Percentiles rank a stretch among this genome's conserved stretches.
Evolutionary conservation across 2,113 vertebrate species (phyloP).

Genomic region (Anolis carolinensis): DNA sequence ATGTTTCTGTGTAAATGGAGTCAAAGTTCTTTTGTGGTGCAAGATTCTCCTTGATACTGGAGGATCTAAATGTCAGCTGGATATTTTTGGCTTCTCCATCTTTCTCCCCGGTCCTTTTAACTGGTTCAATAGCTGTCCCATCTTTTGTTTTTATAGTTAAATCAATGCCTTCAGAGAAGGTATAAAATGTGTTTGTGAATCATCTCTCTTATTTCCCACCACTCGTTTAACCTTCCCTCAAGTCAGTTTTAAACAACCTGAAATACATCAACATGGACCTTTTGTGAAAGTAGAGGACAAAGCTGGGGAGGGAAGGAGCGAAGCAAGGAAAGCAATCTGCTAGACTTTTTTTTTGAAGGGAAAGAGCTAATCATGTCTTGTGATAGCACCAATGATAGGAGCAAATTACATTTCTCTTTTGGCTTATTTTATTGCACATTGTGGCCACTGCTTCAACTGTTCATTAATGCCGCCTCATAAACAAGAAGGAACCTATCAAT

Average conservation of each 20-base stretch:
- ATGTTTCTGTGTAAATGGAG: not conserved
- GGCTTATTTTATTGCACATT: not conserved
- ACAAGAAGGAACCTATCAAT: not conserved
- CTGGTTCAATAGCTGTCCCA: constrained; percentile 54
- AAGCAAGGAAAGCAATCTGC: not conserved
- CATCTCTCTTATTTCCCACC: constrained; percentile 11
- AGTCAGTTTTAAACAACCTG: constrained; percentile 31
- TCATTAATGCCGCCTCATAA: not conserved
- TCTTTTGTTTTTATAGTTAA: constrained; percentile 63
- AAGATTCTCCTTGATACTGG: constrained; percentile 49
- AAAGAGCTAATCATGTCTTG: not conserved
- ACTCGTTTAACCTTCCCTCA: constrained; percentile 32
- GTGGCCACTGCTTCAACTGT: not conserved
- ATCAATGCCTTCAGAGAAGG: constrained; percentile 52
- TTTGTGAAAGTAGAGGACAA: not conserved
- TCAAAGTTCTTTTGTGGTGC: constrained; percentile 9
- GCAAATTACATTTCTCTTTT: accelerated
- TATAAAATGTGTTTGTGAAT: constrained; percentile 55
- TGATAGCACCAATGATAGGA: not conserved
- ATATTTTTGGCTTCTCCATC: constrained; percentile 24
- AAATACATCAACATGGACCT: constrained; percentile 52
- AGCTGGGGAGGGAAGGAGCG: not conserved
- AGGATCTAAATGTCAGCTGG: constrained; percentile 35
- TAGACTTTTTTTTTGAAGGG: not conserved
- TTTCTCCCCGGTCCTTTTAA: constrained; percentile 37